These are phyloP conservation scores for Plemyria rubiginata DNA, from an alignment of 2,888 invertebrate species.

Conservation along the genomic window DNA sequence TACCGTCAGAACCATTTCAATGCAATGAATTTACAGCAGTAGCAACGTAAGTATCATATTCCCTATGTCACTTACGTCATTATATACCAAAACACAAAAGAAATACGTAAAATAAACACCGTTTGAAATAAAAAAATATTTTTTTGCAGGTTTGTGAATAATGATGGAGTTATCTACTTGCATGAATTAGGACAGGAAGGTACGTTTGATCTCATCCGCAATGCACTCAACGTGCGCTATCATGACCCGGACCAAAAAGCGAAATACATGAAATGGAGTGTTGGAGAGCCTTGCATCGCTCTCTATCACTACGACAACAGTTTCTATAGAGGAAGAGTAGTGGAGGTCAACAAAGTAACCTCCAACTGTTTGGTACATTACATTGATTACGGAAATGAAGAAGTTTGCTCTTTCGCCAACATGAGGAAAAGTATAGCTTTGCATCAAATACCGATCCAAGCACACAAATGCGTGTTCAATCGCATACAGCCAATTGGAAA, in stretches of 20 bases:
- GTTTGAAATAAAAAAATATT: constrained; percentile 2
- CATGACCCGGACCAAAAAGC: constrained; percentile 71
- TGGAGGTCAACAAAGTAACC: constrained; percentile 68
- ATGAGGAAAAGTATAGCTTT: constrained; percentile 87
- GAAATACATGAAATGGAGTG: constrained; percentile 81
- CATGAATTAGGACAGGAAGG: constrained; percentile 65
- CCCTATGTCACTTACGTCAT: too few relatives aligned
- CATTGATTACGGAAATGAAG: constrained; percentile 93
- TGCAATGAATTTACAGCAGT: constrained; percentile 83
- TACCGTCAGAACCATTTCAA: constrained; percentile 80
- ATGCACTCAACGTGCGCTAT: constrained; percentile 77
- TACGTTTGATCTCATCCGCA: constrained; percentile 79
- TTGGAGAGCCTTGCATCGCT: constrained; percentile 89
- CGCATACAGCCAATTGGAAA: constrained; percentile 61
- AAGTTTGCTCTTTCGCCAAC: constrained; percentile 83
- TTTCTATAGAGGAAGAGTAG: constrained; percentile 89
- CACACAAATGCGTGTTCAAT: constrained; percentile 84
- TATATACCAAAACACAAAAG: too few relatives aligned
- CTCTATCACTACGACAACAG: constrained; percentile 86
- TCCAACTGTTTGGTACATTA: constrained; percentile 85
- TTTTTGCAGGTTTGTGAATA: constrained; percentile 68
- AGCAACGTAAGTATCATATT: constrained; percentile 84
- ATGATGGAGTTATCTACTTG: constrained; percentile 76
- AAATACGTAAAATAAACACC: too few relatives aligned
- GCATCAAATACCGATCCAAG: constrained; percentile 87